Evolutionary conservation across 2,888 invertebrate genomes (phyloP), one percentile per base, ranked within the genome.

Genomic region (Lamellibrachia columna): DNA sequence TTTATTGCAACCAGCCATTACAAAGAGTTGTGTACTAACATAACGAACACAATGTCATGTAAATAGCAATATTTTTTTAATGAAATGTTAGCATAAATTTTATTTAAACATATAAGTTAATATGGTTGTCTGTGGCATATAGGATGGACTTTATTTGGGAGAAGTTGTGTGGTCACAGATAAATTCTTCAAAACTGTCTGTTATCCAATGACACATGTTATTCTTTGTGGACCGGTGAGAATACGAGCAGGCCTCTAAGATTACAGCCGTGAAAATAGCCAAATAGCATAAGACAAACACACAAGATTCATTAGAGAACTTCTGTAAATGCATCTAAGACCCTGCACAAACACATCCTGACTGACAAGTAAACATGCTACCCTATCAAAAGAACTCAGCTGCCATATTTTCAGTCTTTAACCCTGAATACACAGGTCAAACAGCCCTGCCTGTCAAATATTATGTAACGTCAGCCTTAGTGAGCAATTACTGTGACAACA

Each of bases 401-500:
- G 75, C 75, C 22, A 75, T 75, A 75, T 75, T 75, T 75, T 22
- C 75, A 22, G 75, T 75, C 75, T 75, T 75, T 75, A 75, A 22
- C 75, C 75, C 22, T 22, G 75, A 15, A 75, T 75, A 75, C 75
- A 22, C n/a, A n/a, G 22, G 15, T 75, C 6, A 15, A 15, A 75
- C 75, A 75, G 22, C 75, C n/a, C 75, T 75, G 22, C 15, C 75
- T 15, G 75, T 75, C 75, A 75, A 15, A 75, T 75, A 15, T 75
- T 75, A 75, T 22, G 22, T 75, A 75, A 75, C 22, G n/a, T 75
- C 75, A 22, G 75, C 75, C 75, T 75, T 15, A 75, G 75, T n/a
- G n/a, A 75, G 75, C 75, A 75, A 75, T 75, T 75, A 75, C 75
- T 75, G 75, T 75, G 75, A 75, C 75, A 75, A 75, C 75, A 75